Base-by-base conservation (phyloP, 2,113 vertebrate species). In the Anarrhichthys ocellatus region DNA sequence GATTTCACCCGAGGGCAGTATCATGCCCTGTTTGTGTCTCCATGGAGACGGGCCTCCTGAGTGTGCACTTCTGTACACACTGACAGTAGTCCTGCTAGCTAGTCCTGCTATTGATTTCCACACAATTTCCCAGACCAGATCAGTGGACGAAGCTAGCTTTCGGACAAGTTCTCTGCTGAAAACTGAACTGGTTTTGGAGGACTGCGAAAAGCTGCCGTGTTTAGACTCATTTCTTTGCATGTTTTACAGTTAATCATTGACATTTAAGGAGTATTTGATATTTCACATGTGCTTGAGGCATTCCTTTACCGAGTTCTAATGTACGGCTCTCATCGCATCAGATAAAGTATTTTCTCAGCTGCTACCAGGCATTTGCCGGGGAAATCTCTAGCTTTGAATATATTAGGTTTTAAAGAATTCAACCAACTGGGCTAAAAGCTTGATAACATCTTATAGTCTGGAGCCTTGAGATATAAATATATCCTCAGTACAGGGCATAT, bases 21-120 rank as follows among this genome's bases (percentile, higher is more conserved):
- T 90, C 70, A 76, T 86, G 88, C 88, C 81, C 89, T 65, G 85
- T 87, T 89, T 86, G 90, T 81, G 89, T 95, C 94, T 94, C 91
- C 90, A 94, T 94, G 92, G 94, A 91, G 89, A 94, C 91, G 17
- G 76, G 78, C 70, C 78, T 88, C 82, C 87, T 86, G 89, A 82
- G 85, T 80, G 76, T 83, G 74, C 24, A 63, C 58, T 82, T 89
- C 82, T 80, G 72, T 86, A 80, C 73, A 86, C 82, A 86, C 78
- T 86, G 88, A 92, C 87, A 83, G 80, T 79, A 50, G 88, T 84
- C 83, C 73, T 73, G 65, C 73, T 67, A 82, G 80, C 62, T 73
- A 32, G 68, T 69, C 76, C 73, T 73, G 52, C 63, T 84, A 90
- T 90, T 85, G 82, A 91, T 87, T 91, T 91, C 76, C 71, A 81